These are phyloP conservation scores for Ditylenchus dipsaci DNA, from an alignment of 1,140 invertebrate species.

Conservation along the genomic window DNA sequence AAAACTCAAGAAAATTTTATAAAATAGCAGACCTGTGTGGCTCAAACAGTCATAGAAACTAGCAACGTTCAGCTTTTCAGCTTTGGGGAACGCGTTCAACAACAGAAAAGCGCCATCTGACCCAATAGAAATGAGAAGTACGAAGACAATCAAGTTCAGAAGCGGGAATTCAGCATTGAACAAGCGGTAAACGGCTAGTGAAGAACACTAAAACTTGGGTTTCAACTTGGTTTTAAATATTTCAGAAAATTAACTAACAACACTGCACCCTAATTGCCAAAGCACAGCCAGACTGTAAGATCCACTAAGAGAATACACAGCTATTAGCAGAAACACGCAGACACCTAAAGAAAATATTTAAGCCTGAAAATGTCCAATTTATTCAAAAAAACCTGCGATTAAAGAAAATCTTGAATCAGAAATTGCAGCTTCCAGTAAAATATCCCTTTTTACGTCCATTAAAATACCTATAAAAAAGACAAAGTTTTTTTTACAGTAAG, in stretches of 20 bases:
- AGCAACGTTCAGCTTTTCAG: constrained; percentile 30
- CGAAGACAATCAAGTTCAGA: constrained; percentile 55
- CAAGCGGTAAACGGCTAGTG: constrained; percentile 23
- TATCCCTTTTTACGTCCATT: constrained; percentile 38
- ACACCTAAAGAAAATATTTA: constrained; percentile 13
- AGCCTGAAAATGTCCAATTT: no score
- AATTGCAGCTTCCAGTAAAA: constrained; percentile 40
- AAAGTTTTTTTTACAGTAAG: no score
- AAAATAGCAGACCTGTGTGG: constrained; percentile 32
- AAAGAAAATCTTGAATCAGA: constrained; percentile 35
- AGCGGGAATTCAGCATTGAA: constrained; percentile 54
- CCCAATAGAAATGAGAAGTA: constrained; percentile 52
- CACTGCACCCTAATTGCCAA: constrained; percentile 25
- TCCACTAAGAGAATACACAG: constrained; percentile 17
- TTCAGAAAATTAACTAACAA: neutral
- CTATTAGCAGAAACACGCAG: neutral
- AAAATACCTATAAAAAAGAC: constrained; percentile 35
- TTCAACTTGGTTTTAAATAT: no score
- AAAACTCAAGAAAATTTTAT: neutral
- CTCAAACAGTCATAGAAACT: constrained; percentile 29
- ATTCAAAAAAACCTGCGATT: constrained; percentile 29
- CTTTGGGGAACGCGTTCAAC: constrained; percentile 40
- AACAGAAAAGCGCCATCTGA: constrained; percentile 56
- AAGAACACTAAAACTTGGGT: neutral
- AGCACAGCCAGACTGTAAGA: constrained; percentile 37